Evolutionary conservation across 2,888 invertebrate genomes (phyloP), one percentile per base, ranked within the genome.

Genomic region (Pachycephus smyrnensis): DNA sequence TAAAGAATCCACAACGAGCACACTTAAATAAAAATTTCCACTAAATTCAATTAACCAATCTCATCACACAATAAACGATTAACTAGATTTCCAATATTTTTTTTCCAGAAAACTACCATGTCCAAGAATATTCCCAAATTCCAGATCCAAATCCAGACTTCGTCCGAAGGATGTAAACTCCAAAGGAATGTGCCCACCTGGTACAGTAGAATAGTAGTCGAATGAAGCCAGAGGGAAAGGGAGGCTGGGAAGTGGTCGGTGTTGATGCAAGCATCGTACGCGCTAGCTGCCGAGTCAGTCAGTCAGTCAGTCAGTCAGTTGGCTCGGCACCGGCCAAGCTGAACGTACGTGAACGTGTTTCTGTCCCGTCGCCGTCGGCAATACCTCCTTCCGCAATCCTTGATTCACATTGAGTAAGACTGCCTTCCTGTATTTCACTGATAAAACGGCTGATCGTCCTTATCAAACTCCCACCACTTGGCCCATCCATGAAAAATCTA

Each of bases 271-370:
- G 84, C 82, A 86, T 84, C 83, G 83, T 86, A 84, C 85, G 82
- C 68, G 85, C 84, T 85, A 88, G 83, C 86, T 83, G 79, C 81
- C 82, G 85, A 86, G 87, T 86, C 86, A 88, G 86, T 85, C 83
- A 83, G 81, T 78, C 69, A 84, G 86, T 87, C 87, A 85, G 86
- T 88, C 85, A 87, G 87, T 89, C 87, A 89, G 87, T 89, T 87
- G 86, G 88, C 85, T 79, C 81, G 78, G 79, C 81, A 75, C 77
- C 81, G 82, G 81, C 71, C 12, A 55, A 55, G 55, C 23, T 23
- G 55, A 55, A 55, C 23, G 55, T 55, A 23, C 23, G 55, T 55
- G 55, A 55, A 55, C 55, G 55, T 55, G 23, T 55, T 55, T 55
- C 55, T 55, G 55, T 55, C 9, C 55, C 55, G 55, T 23, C 6